Base-by-base conservation (phyloP, 1,140 invertebrate genomes). In the Orchestia grillus region DNA sequence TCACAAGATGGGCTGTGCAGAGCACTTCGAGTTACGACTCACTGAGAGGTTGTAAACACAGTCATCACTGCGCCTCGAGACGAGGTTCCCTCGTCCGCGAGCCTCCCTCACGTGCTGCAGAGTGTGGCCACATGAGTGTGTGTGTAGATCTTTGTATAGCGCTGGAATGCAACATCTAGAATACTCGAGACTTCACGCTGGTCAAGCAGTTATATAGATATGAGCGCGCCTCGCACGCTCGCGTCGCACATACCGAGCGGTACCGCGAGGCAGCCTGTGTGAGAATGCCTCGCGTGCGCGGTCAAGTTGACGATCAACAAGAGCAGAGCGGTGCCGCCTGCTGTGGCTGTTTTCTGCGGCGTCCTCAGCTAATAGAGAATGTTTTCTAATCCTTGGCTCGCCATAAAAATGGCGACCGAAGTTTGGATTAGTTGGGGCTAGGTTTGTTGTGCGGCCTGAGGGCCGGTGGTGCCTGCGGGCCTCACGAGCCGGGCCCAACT, bases 381-480 rank as follows among this genome's bases (percentile, higher is more conserved):
- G 88, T 90, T 90, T 90, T 90, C 28, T 77, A 90, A 42, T 44
- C 88, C 88, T 90, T 42, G 36, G 88, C 15, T 44, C 41, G 41
- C 41, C 28, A 77, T 44, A 94, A 94, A 94, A 94, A 40, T 94
- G 19, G 41, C 19, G 43, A 40, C 92, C 40, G 19, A 94, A 94
- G 92, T 94, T 94, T 44, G 92, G 44, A 94, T 94, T 94, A 47
- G 92, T 94, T 94, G 43, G 92, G 36, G 92, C 44, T n/a, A 45
- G 44, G 92, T 94, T 94, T 94, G 92, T 94, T 94, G 44, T 94
- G 92, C 0, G 92, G 92, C 44, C 44, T 45, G 43, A 44, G 44
- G 92, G 36, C 44, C 23, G 36, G n/a, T 44, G 92, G 44, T 42
- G 44, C 92, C 92, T 42, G 88, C 36, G 88, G 43, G 62, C 11